Evolutionary conservation across 2,797 vertebrate genomes (phyloP), one percentile per base, ranked within the genome.

Genomic region (Sebastes kiyomatsui): DNA sequence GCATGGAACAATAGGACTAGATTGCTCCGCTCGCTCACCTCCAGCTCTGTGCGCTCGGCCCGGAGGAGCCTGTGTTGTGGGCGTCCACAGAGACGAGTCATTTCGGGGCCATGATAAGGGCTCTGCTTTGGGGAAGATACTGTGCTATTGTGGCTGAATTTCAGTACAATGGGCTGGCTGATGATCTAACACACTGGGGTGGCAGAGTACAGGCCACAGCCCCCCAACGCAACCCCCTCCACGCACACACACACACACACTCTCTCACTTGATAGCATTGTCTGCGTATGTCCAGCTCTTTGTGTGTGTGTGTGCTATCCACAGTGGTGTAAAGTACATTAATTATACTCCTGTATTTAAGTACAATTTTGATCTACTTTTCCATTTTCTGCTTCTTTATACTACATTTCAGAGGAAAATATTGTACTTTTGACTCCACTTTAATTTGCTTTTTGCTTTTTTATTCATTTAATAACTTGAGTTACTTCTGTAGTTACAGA

Each of bases 101-200:
- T 96, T 96, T 95, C 93, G 85, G 88, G 91, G 78, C 94, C 87
- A 81, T 90, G 94, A 96, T 95, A 96, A 93, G 89, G 83, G 82
- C 88, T 75, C 84, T 79, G 90, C 89, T 92, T 80, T 88, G 84
- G 92, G 93, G 90, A 92, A n/a, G 25, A 77, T 84, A 84, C 89
- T 91, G 87, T 69, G 87, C 91, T 81, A 88, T 90, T 90, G 92
- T 95, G 77, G 83, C 93, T 89, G 93, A 93, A 94, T 90, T 75
- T 75, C 87, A 49, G 52, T 83, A 93, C 89, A 93, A 95, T 95
- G 80, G 84, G 67, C 33, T 78, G 87, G 92, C 93, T 87, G 85
- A 80, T 82, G 88, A 90, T 93, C 88, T 90, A 77, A 94, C 88
- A 83, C 46, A 60, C 74, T 30, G 64, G 81, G 72, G 77, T 86